Evolutionary conservation across 1,140 invertebrate genomes (phyloP), one percentile per base, ranked within the genome.

Genomic region (Drosophila baimaii): DNA sequence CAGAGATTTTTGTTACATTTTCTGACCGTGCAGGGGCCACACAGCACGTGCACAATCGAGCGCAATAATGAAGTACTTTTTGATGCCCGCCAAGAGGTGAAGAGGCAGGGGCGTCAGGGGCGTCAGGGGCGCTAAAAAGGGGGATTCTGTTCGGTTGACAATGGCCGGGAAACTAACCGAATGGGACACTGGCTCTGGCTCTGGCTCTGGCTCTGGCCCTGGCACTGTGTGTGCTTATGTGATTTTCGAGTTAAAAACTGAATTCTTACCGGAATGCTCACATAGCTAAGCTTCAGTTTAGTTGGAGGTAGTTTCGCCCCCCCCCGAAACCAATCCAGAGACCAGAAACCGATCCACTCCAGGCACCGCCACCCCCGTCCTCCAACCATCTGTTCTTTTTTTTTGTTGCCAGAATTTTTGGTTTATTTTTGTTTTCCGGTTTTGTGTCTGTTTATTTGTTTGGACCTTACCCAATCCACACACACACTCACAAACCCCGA

Each of bases 41-140:
- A 43, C 64, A 74, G 66, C 46, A 71, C 72, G 65, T 74, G 74
- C 79, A 82, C 86, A 90, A 90, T 90, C 79, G 82, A 80, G 79
- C 75, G 88, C 79, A 83, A 90, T 90, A 90, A 90, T 90, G 88
- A 90, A 90, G 88, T 86, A 80, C 74, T 75, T 78, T 86, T 81
- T 86, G 77, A 77, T 78, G 77, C 70, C 66, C 52, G 70, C 52
- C 54, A 54, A 46, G 41, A 49, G 47, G 41, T 15, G 29, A 55
- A 41, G 52, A 8, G 12, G 43, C 15, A 17, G 17, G 2, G 21
- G 9, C 29, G 4, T 6, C 17, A 31, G 13, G 44, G 23, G 23
- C 23, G 15, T 47, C 19, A 17, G 29, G 17, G 15, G 37, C 31
- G 15, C 44, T 13, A 19, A 17, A 41, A 37, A 17, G 6, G 19